Evolutionary conservation across 1,140 invertebrate species (phyloP), one percentile per base, ranked within the genome.

Genomic region (Portunus trituberculatus): DNA sequence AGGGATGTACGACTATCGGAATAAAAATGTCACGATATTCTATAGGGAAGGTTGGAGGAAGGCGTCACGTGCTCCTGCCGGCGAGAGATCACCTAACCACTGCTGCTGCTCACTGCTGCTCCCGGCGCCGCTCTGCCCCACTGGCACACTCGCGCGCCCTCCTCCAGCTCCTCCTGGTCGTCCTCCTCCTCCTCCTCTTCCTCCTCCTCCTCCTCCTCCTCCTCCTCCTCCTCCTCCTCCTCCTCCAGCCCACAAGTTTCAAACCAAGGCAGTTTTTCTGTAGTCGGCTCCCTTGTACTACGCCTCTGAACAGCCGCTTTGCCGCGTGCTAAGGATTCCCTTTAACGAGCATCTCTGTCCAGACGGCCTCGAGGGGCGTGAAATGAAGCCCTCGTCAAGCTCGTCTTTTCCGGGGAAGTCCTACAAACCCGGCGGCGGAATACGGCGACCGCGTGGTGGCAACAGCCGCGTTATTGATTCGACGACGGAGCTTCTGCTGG

Each of bases 381-480:
- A 76, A n/a, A 76, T 76, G 25, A 76, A 7, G 67, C 20, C 67
- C 67, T 76, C 67, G 20, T n/a, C 6, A 76, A n/a, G 6, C 67
- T 76, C 67, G 20, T 76, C 67, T n/a, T 76, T 76, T 76, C 67
- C 67, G 67, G 67, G 67, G 86, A 88, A 88, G 86, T 88, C 32
- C 32, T 88, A 88, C 86, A 20, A 88, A 10, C 20, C 28, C 31
- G 45, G 32, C 12, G 32, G 86, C 32, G 67, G 82, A 92, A 92
- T 76, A 28, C 31, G n/a, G 32, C 25, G 76, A 76, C 31, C 76
- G 91, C n/a, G 91, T 32, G 91, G 32, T 83, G 91, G 91, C 91
- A 92, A 59, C 91, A 83, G 16, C 32, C 39, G 32, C 25, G 91
- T 92, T 92, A 92, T 92, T 92, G 91, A 92, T 92, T 92, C 91